Evolutionary conservation across 2,113 vertebrate genomes (phyloP), one percentile per base, ranked within the genome.

Genomic region (Phalacrocorax aristotelis): DNA sequence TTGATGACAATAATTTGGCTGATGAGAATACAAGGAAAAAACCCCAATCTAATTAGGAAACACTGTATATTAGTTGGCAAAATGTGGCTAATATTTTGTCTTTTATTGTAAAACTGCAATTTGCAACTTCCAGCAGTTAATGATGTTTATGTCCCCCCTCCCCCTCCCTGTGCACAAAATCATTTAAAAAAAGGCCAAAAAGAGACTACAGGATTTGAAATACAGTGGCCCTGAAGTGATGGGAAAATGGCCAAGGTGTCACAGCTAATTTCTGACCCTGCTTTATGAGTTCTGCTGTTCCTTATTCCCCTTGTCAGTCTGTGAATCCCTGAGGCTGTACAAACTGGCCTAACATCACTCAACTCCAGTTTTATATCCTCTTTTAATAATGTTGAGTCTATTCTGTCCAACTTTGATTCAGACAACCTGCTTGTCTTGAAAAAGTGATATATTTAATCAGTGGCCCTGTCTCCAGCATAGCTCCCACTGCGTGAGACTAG

Each of bases 321-420:
- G 97, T 96, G 98, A 98, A 97, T 98, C 98, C 98, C 98, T 89
- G 95, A 98, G 98, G 98, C 97, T 97, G 98, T 98, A 96, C 97
- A 97, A 96, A 98, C 98, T 98, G 98, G 98, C 98, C 98, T 97
- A 98, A 98, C 98, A 99, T 99, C 99, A 99, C 98, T 98, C 98
- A 98, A 93, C 97, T 97, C 95, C 89, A 96, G 97, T 97, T 98
- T 98, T 98, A 98, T 98, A 98, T 98, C 98, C 97, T 96, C 98
- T 98, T 98, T 98, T 98, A 99, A 98, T 98, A 98, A 98, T 97
- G 98, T 98, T 98, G 98, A 98, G 98, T 98, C 97, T 97, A 95
- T 98, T 98, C 98, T 98, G 98, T 98, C 98, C 98, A 98, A 98
- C 98, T 98, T 98, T 98, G 98, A 98, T 98, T 98, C 98, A 98